Base-by-base conservation (phyloP, 2,113 vertebrate species). In the Pluvianellus socialis region DNA sequence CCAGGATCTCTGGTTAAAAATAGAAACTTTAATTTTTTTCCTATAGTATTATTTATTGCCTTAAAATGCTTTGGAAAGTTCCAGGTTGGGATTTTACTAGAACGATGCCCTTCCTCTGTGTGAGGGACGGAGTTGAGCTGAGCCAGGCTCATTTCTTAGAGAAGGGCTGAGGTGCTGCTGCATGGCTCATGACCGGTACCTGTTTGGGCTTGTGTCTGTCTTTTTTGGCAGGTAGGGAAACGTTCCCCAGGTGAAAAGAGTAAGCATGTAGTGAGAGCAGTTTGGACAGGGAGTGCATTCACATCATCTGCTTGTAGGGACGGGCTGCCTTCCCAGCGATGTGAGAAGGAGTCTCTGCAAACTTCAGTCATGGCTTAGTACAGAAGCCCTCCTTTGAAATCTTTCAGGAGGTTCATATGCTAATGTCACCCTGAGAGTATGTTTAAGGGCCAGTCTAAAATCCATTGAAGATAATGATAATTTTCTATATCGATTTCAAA, bases 1-100 rank as follows among this genome's bases (percentile, higher is more conserved):
- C 77, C 42, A 62, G 74, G 20, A 61, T 32, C 42, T 70, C 80
- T 45, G 45, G 12, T 72, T 92, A 90, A 92, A 95, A 91, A 86
- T 30, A 86, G 45, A 40, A 59, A 5, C 7, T 0, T 10, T 28
- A 38, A 38, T 49, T 86, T 52, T 42, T 3, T 0, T 21, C 14
- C 53, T 66, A 0, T 35, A 44, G 14, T 50, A 16, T 47, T 76
- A 74, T 74, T 83, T 96, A 49, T 93, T 93, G 84, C 61, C 44
- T 89, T 83, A 7, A 65, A 79, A 49, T 26, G 30, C 22, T 87
- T 76, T 1, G 9, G 23, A 55, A 49, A 32, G 8, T 74, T 90
- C 27, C 16, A 16, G 18, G 73, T 38, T 35, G 32, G 68, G 21
- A 20, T 53, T 68, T 68, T 42, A 32, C n/a, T 47, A 12, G 82